Base-by-base conservation (phyloP, 2,888 invertebrate genomes). In the Crocallis elinguaria region DNA sequence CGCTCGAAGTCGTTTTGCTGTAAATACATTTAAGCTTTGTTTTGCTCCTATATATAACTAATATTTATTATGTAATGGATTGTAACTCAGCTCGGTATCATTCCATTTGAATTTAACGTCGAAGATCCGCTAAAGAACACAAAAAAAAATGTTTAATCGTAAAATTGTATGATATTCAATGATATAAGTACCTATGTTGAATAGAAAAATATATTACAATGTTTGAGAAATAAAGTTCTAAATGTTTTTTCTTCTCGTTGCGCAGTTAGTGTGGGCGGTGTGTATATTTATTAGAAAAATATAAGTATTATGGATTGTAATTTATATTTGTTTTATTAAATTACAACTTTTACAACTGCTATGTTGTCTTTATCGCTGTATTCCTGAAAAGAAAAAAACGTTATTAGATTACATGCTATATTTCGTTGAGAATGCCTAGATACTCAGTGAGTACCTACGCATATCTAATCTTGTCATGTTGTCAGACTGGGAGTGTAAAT, bases 251-350 rank as follows among this genome's bases (percentile, higher is more conserved):
- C 79, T 74, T 69, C 75, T 83, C 82, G 83, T 79, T 69, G 50
- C 55, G 55, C 58, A 58, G 60, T 54, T 55, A 63, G 72, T 75
- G 66, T 72, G 75, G 73, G 69, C 73, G 73, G 74, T 78, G 73
- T 77, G 68, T 84, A 79, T 84, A 85, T 86, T 87, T 88, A 86
- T 87, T 88, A 88, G 87, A 83, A 73, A 82, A 82, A 87, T 88
- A 88, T 88, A 88, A 84, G 80, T 80, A 78, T 80, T 79, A 72
- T 77, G 84, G 77, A 78, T 75, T 75, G 73, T 64, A 46, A 66
- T 66, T 67, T 36, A 64, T 74, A 35, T 30, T 58, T 77, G 80
- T 86, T 85, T 85, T 72, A 79, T 82, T 82, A 59, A 9, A 52
- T 29, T 4, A 9, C 29, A 11, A 53, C 56, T 57, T 33, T 57